Percentiles rank a stretch among this genome's conserved stretches.
Evolutionary conservation across 2,113 vertebrate genomes (phyloP).

Genomic region (Spilogale gracilis): DNA sequence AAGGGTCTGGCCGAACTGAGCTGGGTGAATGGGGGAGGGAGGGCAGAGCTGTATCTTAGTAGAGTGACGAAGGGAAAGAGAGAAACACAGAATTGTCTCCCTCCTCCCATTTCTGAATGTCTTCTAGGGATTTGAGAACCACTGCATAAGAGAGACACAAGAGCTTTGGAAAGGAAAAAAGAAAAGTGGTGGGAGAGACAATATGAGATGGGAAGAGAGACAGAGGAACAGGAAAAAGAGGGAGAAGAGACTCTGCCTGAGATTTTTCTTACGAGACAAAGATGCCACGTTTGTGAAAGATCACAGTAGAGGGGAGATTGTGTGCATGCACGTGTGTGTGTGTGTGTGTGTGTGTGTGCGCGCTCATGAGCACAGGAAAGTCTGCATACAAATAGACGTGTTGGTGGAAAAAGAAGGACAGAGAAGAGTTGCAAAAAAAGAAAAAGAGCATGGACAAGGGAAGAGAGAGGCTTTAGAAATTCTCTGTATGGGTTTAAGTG

Average conservation of each 20-base stretch:
- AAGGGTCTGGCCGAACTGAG: not conserved
- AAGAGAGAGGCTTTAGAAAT: not conserved
- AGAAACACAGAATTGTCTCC: not conserved
- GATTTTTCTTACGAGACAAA: not conserved
- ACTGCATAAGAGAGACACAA: not conserved
- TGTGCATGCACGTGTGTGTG: too few relatives aligned
- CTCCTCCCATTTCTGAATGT: not conserved
- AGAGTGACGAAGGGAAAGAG: not conserved
- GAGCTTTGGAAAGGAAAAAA: not conserved
- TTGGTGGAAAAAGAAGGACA: not conserved
- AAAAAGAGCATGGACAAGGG: not conserved
- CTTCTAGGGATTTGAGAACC: too few relatives aligned
- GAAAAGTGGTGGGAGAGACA: not conserved
- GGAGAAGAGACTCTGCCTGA: not conserved
- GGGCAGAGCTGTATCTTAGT: not conserved
- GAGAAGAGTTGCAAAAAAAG: not conserved
- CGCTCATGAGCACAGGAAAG: not conserved
- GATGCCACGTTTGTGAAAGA: not conserved
- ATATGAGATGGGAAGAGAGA: not conserved
- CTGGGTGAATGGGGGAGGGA: not conserved
- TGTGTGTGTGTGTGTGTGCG: not conserved
- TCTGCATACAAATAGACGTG: not conserved
- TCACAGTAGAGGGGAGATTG: not conserved
- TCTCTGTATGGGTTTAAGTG: too few relatives aligned
- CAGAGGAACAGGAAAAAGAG: not conserved